Base-by-base conservation (phyloP, 2,113 vertebrate genomes). In the Xenus cinereus region DNA sequence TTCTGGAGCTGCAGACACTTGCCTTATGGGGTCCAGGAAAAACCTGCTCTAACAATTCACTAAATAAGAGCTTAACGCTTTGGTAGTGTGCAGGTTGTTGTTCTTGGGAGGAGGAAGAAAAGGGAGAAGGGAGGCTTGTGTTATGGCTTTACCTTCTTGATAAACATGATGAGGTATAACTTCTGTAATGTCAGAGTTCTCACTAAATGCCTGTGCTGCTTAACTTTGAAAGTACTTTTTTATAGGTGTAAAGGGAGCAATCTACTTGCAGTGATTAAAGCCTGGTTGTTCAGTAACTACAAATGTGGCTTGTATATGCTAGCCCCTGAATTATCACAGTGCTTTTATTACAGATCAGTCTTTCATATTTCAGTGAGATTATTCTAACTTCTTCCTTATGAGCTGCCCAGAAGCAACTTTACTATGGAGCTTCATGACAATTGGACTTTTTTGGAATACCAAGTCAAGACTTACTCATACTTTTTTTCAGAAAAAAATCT, bases 1-100 rank as follows among this genome's bases (percentile, higher is more conserved):
- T 84, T 97, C 87, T 96, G 94, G 94, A 97, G 94, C 94, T 97
- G 97, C 95, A 96, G 94, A 97, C 96, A 95, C 95, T 97, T 96
- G 97, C 84, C 79, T 87, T 90, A 67, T 45, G 89, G 84, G 90
- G 94, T 69, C 63, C 82, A 92, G 82, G 94, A 93, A 76, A 95
- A 94, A 67, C 79, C 83, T 75, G 57, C 89, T 91, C 39, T 54
- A 54, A 91, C 56, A 92, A 88, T 92, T 88, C 87, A n/a, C 77
- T 84, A 60, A 82, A 72, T 14, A 85, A 82, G 92, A 89, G 73
- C 26, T 57, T 81, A 91, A 94, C 54, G 74, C 76, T 89, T 91
- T 69, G 84, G 88, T 63, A 56, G 62, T 16, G 37, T 66, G 68
- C 81, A 54, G 63, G 84, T 73, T 73, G 80, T 64, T 94, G 80